Evolutionary conservation across 2,797 vertebrate species (phyloP).

Genomic region (Meda fulgida): DNA sequence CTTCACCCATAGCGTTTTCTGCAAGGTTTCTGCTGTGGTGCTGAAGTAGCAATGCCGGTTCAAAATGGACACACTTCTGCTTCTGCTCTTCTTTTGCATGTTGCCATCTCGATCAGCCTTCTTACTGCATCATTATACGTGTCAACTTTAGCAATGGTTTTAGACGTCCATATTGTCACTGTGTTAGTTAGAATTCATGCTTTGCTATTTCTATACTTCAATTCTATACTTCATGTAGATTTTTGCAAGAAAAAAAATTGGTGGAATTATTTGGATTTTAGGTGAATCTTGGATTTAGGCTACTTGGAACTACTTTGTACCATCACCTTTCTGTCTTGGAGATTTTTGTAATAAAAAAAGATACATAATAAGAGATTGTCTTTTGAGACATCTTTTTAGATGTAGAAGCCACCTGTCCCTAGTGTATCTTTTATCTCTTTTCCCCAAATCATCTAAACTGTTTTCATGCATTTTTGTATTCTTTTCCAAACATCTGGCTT

Average conservation of each 20-base stretch:
- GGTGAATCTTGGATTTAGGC: neutral
- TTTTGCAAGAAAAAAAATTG: neutral
- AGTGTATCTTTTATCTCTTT: neutral
- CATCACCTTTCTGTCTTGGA: neutral
- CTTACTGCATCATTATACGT: slow-evolving; percentile 28
- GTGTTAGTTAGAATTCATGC: neutral
- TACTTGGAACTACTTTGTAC: neutral
- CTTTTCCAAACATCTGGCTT: neutral
- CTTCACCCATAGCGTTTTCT: slow-evolving; percentile 58
- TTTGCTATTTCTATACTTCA: too few relatives aligned
- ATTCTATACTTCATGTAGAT: slow-evolving; percentile 10
- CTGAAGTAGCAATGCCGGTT: slow-evolving; percentile 68
- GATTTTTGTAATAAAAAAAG: neutral
- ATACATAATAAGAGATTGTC: neutral
- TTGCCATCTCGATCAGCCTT: slow-evolving; percentile 41
- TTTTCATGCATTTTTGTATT: slow-evolving; percentile 13
- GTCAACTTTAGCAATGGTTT: slow-evolving; percentile 13
- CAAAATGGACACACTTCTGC: slow-evolving; percentile 70
- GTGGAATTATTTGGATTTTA: neutral
- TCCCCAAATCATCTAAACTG: neutral
- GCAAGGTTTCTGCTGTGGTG: slow-evolving; percentile 63
- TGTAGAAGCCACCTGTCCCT: neutral
- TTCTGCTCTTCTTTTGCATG: slow-evolving; percentile 48
- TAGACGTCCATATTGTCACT: neutral
- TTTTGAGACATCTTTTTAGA: neutral